These are phyloP conservation scores for Anaspis maculata DNA, from an alignment of 2,888 invertebrate species.

Conservation along the genomic window DNA sequence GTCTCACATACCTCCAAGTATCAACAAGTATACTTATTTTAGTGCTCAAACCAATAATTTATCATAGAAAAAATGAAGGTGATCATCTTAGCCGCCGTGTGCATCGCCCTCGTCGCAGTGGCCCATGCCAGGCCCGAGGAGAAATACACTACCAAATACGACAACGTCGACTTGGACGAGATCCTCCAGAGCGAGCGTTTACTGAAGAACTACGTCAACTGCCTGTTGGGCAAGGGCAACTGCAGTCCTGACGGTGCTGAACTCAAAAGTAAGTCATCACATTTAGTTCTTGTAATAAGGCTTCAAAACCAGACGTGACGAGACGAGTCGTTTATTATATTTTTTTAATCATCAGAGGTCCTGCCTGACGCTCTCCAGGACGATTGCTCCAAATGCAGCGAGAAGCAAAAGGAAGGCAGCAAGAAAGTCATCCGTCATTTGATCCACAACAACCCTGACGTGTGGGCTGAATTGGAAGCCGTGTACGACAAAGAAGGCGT, in stretches of 20 bases:
- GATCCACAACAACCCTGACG: constrained; percentile 51
- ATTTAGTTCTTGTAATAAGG: too few species aligned
- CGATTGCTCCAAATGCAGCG: constrained; percentile 54
- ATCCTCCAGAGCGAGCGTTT: constrained; percentile 58
- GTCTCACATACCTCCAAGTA: too few species aligned
- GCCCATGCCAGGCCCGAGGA: not conserved
- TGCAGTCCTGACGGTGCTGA: constrained; percentile 65
- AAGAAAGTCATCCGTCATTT: constrained; percentile 54
- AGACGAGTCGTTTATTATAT: too few species aligned
- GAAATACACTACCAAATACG: constrained; percentile 27
- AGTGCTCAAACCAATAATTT: too few species aligned
- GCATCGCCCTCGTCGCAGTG: too few species aligned
- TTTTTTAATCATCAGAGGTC: constrained; percentile 39
- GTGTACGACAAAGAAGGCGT: constrained; percentile 51
- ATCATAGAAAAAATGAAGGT: too few species aligned
- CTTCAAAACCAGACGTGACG: too few species aligned
- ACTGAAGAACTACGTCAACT: constrained; percentile 37
- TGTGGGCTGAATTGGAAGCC: constrained; percentile 56
- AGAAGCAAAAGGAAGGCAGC: constrained; percentile 50
- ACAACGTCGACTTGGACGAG: constrained; percentile 60
- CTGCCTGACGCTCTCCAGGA: constrained; percentile 54
- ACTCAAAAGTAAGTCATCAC: constrained; percentile 54
- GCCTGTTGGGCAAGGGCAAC: constrained; percentile 54
- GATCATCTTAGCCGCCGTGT: too few species aligned
- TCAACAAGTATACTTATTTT: not conserved